Percentiles rank a stretch among this genome's conserved stretches.
These are phyloP conservation scores for Buphagus erythrorhynchus DNA, from an alignment of 2,797 vertebrate genomes.

Conservation along the genomic window DNA sequence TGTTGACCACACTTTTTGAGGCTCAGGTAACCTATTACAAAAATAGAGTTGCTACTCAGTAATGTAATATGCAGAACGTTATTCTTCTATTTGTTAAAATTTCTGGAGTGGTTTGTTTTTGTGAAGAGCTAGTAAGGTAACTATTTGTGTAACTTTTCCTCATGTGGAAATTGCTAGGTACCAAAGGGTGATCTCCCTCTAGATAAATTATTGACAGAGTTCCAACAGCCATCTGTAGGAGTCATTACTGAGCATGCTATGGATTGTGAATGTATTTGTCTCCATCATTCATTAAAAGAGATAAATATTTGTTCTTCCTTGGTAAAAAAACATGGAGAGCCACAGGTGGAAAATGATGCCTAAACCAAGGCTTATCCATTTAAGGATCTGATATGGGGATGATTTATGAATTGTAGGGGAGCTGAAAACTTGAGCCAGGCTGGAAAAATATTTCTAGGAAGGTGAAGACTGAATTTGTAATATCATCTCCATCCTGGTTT, in stretches of 20 bases:
- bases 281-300: not conserved
- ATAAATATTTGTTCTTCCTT: not conserved
- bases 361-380: not conserved
- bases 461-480: not conserved
- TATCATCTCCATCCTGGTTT: not conserved
- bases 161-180: not conserved
- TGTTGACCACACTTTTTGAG: not conserved
- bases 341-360: not conserved
- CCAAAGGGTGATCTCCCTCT: not conserved
- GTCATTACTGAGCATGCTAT: not conserved
- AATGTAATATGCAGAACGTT: not conserved
- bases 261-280: not conserved
- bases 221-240: not conserved
- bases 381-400: not conserved
- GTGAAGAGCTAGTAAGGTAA: not conserved
- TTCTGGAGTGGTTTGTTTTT: not conserved
- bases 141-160: not conserved
- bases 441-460: not conserved
- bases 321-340: not conserved
- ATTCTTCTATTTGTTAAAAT: not conserved
- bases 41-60: not conserved
- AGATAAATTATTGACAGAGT: not conserved
- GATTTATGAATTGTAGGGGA: not conserved
- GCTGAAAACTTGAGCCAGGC: not conserved
- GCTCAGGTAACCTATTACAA: not conserved